These are phyloP conservation scores for Meles meles DNA, from an alignment of 2,113 vertebrate genomes.

Conservation along the genomic window DNA sequence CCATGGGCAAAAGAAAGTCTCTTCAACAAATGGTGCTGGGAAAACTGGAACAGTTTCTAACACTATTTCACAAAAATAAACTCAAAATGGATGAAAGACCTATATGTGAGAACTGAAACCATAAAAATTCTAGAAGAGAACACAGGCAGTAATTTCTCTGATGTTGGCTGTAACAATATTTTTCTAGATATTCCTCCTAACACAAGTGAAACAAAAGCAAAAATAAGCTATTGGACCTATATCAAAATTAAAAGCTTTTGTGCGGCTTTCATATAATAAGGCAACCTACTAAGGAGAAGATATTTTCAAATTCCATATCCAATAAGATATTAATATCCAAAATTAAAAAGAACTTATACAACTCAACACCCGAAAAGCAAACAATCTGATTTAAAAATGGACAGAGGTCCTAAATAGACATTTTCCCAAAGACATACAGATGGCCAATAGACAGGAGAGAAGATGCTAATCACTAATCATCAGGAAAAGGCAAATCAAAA, in stretches of 20 bases:
- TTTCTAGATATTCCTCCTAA: neutral
- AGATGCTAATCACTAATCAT: neutral
- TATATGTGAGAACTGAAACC: neutral
- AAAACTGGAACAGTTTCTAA: neutral
- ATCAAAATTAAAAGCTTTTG: neutral
- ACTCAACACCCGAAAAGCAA: neutral
- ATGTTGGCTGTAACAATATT: neutral
- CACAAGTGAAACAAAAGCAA: neutral
- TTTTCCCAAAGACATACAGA: neutral
- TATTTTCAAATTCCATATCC: neutral
- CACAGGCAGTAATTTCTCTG: neutral
- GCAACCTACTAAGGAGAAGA: neutral
- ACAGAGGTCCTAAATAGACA: neutral
- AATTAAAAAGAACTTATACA: neutral
- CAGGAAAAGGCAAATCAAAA: neutral
- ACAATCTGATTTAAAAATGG: neutral
- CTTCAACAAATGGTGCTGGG: neutral
- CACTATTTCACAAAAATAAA: neutral
- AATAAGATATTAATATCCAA: neutral
- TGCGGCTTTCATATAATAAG: neutral
- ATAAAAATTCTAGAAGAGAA: neutral
- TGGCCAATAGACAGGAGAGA: neutral
- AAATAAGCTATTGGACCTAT: neutral
- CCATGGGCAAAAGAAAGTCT: neutral
- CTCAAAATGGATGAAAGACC: neutral